Conservation (phyloP, 2,888 invertebrate genomes). For the Aethes cnicana region DNA sequence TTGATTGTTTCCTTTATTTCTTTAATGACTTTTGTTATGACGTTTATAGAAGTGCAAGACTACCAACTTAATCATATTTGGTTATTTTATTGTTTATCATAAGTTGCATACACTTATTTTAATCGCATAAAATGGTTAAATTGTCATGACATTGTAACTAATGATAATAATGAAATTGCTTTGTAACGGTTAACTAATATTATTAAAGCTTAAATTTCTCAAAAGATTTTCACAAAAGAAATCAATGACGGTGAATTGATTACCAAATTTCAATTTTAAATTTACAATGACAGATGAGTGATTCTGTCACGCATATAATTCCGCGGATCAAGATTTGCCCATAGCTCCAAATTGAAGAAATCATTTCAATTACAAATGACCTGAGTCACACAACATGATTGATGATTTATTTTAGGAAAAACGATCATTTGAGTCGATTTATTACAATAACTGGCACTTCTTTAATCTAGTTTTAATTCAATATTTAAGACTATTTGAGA, state of each 20-base stretch:
- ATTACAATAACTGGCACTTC: background rate
- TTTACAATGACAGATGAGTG: background rate
- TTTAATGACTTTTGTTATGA: background rate
- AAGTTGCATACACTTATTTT: too few relatives aligned
- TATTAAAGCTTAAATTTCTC: background rate
- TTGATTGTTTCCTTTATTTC: background rate
- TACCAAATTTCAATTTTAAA: background rate
- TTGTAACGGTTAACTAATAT: background rate
- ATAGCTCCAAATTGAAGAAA: conserved; percentile 2
- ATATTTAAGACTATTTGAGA: too few relatives aligned
- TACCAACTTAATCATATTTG: too few relatives aligned
- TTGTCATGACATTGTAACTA: too few relatives aligned
- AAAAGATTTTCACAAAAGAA: background rate
- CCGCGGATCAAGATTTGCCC: conserved; percentile 5
- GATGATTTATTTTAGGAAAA: conserved; percentile 9
- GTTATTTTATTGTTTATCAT: too few relatives aligned
- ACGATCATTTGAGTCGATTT: background rate
- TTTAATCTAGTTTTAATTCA: background rate
- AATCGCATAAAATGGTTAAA: too few relatives aligned
- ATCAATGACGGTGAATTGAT: background rate
- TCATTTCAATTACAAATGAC: conserved; percentile 16
- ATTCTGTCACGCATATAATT: conserved; percentile 7
- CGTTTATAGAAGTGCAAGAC: too few relatives aligned
- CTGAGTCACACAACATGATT: conserved; percentile 5
- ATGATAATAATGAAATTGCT: background rate